Evolutionary conservation across 2,888 invertebrate species (phyloP), one percentile per base, ranked within the genome.

Genomic region (Philhelius pedissequus): DNA sequence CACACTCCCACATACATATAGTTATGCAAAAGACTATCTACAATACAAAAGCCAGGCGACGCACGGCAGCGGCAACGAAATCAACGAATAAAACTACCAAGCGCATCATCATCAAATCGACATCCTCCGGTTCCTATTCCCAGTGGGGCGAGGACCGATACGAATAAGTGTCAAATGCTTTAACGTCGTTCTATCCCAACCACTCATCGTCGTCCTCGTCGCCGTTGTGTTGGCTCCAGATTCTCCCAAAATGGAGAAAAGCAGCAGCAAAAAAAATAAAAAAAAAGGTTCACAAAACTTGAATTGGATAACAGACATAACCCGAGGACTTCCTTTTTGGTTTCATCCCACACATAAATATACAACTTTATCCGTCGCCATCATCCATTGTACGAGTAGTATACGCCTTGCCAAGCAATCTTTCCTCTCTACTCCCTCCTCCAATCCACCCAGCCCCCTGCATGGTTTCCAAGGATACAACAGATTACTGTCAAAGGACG

Each of bases 221-320:
- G 25, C 32, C 45, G 40, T 64, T 32, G 30, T 64, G 20, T 48
- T 48, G 62, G 43, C 62, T 43, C 30, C 45, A 25, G 30, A 25
- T 15, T 60, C 62, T 8, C 38, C 25, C 25, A 38, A 20, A 18
- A 64, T 13, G 22, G 38, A 43, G 40, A 32, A 25, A 68, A 48
- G 27, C 45, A 68, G 32, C 35, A 38, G 13, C 4, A 35, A 35
- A 13, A 38, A 60, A 50, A 35, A 48, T 20, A 32, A 50, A 64
- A 52, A 54, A 74, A 45, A 70, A 80, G 71, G 80, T 80, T 80
- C 80, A 84, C 75, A 84, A 80, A 80, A 84, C 84, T 84, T 84
- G 84, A 84, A 84, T 84, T 84, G 84, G 84, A 84, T 84, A 84
- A 84, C 84, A 84, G 84, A 84, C 84, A 84, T 80, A 80, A 84